Percentiles rank a stretch among this genome's conserved stretches.
Evolutionary conservation across 2,888 invertebrate genomes (phyloP).

Genomic region (Drosophila mimetica): DNA sequence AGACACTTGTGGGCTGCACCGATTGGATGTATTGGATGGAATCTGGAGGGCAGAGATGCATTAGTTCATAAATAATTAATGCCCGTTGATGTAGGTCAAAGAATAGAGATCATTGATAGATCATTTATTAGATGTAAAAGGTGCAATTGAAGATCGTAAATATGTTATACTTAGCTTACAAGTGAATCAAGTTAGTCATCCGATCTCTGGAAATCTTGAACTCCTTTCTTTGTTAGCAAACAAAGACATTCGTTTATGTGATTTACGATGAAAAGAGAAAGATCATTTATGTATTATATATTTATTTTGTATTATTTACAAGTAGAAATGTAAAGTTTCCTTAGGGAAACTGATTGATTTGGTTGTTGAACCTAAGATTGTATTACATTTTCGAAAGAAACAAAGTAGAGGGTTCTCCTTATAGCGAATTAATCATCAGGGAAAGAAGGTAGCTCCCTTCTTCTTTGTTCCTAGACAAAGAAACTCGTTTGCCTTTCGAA

Average conservation of each 20-base stretch:
- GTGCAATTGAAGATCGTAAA: no score
- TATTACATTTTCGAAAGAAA: not conserved
- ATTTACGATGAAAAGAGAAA: not conserved
- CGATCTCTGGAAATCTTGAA: slow-evolving; percentile 3
- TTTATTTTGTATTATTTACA: not conserved
- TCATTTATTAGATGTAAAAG: not conserved
- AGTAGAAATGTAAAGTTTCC: not conserved
- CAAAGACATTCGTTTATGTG: not conserved
- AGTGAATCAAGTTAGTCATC: slow-evolving; percentile 11
- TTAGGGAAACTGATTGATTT: not conserved
- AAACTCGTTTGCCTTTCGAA: slow-evolving; percentile 5
- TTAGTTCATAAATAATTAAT: slow-evolving; percentile 21
- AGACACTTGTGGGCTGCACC: slow-evolving; percentile 15
- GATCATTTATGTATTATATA: not conserved
- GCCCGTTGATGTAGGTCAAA: slow-evolving; percentile 30
- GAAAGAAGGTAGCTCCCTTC: not conserved
- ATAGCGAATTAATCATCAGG: not conserved
- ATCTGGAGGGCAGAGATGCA: slow-evolving; percentile 13
- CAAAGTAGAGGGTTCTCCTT: not conserved
- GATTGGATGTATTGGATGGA: not conserved
- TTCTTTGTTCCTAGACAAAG: slow-evolving; percentile 18
- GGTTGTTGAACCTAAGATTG: not conserved
- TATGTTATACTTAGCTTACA: not conserved
- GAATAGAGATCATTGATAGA: not conserved
- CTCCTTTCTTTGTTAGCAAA: not conserved